Evolutionary conservation across 2,888 invertebrate genomes (phyloP).

Genomic region (Halictus ligatus): DNA sequence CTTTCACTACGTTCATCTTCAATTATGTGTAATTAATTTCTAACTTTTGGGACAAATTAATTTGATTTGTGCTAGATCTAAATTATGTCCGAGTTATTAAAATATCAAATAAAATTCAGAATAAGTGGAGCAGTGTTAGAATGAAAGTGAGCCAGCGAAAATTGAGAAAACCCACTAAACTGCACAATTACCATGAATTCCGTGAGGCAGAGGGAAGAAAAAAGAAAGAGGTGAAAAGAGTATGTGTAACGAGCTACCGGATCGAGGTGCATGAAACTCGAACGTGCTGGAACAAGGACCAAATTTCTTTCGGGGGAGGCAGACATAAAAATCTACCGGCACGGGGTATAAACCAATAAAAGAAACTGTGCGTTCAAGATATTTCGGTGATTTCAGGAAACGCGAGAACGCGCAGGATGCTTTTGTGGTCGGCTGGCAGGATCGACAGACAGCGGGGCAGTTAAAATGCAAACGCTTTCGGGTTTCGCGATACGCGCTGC

Average conservation of each 20-base stretch:
- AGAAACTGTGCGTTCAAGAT: not conserved
- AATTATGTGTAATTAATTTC: no score
- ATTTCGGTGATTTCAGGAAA: not conserved
- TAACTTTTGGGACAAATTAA: not conserved
- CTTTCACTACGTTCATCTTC: no score
- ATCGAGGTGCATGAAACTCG: not conserved
- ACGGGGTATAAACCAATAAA: not conserved
- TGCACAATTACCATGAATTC: not conserved
- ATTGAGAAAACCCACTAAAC: not conserved
- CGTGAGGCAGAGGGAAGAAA: not conserved
- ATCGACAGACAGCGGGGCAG: constrained; percentile 41
- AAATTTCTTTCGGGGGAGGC: not conserved
- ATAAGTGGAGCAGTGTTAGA: not conserved
- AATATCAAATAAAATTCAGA: not conserved
- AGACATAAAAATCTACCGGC: not conserved
- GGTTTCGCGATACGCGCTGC: constrained; percentile 50
- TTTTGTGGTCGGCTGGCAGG: not conserved
- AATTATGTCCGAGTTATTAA: not conserved
- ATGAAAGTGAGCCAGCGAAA: not conserved
- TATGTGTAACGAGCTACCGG: not conserved
- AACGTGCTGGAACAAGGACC: not conserved
- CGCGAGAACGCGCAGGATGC: not conserved
- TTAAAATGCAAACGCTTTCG: constrained; percentile 64
- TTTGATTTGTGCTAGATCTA: not conserved
- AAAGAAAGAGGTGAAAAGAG: not conserved